These are phyloP conservation scores for Monochamus saltuarius DNA, from an alignment of 1,140 invertebrate genomes.

Conservation along the genomic window DNA sequence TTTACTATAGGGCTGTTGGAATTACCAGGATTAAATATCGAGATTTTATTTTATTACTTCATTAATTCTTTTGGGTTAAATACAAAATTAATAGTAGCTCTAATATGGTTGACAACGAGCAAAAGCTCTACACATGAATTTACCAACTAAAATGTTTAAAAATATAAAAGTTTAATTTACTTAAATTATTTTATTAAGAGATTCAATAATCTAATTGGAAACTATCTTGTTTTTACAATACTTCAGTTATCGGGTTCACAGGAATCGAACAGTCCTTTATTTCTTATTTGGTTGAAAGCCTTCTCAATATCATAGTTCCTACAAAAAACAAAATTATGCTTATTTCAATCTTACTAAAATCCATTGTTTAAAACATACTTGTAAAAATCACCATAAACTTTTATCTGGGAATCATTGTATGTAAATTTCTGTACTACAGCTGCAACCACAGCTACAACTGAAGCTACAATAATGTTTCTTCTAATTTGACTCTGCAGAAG, in stretches of 20 bases:
- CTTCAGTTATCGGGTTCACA: slow-evolving; percentile 39
- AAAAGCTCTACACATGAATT: too few species aligned
- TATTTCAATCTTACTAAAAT: slow-evolving; percentile 9
- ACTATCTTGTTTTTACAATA: too few species aligned
- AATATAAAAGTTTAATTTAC: too few species aligned
- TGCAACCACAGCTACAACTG: slow-evolving; percentile 48
- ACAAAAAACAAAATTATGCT: slow-evolving; percentile 37
- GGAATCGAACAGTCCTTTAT: slow-evolving; percentile 60
- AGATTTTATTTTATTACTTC: too few species aligned
- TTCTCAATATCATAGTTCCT: slow-evolving; percentile 60
- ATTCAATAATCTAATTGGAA: too few species aligned
- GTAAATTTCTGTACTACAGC: slow-evolving; percentile 55
- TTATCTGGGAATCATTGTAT: slow-evolving; percentile 58
- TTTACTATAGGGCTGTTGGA: too few species aligned
- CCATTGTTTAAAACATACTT: slow-evolving; percentile 53
- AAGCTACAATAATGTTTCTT: slow-evolving; percentile 55
- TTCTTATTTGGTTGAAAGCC: slow-evolving; percentile 58
- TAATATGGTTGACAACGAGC: too few species aligned
- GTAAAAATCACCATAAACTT: slow-evolving; percentile 67
- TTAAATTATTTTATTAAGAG: too few species aligned
- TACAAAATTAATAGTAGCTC: too few species aligned
- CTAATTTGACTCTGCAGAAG: slow-evolving; percentile 55
- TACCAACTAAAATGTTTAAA: too few species aligned
- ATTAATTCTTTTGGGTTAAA: too few species aligned
- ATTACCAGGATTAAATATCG: too few species aligned